Evolutionary conservation across 1,140 invertebrate species (phyloP).

Genomic region (Rhizoglyphus robini): DNA sequence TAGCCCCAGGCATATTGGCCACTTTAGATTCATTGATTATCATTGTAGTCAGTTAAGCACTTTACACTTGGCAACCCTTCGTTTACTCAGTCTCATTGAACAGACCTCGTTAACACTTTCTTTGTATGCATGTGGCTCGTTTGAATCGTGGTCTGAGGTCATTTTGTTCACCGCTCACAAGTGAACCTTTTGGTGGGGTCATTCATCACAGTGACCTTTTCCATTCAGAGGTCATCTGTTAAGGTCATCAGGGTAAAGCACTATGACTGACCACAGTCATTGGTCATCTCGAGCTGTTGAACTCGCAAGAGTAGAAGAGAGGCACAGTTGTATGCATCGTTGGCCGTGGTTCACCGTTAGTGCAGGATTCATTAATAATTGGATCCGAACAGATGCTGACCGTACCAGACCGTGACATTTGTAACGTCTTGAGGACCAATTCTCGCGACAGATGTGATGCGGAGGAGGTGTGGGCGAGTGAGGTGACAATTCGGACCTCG

Average conservation of each 20-base stretch:
- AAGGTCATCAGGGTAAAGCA: background rate
- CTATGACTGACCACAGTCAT: background rate
- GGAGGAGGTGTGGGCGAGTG: background rate
- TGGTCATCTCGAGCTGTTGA: too few species aligned
- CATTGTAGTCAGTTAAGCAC: too few species aligned
- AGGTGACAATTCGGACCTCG: background rate
- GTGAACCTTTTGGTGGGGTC: background rate
- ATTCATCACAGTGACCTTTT: background rate
- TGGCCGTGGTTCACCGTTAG: background rate
- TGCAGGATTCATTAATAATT: slow-evolving; percentile 1
- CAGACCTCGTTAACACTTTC: background rate
- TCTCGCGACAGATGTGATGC: slow-evolving; percentile 8
- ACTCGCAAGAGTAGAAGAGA: too few species aligned
- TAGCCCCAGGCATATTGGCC: too few species aligned
- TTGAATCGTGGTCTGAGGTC: background rate
- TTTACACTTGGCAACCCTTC: too few species aligned
- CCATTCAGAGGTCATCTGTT: background rate
- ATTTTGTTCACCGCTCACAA: background rate
- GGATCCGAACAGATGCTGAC: background rate
- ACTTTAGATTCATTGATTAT: too few species aligned
- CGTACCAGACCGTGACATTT: slow-evolving; percentile 8
- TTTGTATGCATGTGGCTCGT: slow-evolving; percentile 1
- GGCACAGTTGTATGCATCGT: background rate
- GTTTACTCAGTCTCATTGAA: background rate
- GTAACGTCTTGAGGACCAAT: slow-evolving; percentile 10